Conservation (phyloP, 2,888 invertebrate species). For the Antheraea assamensis region DNA sequence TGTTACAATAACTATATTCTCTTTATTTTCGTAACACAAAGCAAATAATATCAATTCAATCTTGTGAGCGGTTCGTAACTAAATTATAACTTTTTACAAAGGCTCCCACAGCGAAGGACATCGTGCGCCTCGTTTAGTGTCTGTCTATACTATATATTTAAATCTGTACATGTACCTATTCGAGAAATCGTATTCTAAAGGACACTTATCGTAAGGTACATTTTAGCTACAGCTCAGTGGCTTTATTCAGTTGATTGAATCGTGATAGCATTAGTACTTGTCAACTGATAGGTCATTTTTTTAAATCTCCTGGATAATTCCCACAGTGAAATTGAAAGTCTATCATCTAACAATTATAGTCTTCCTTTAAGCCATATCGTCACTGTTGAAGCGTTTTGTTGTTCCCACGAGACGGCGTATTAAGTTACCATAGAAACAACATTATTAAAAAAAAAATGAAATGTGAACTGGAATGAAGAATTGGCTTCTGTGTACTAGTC, state of each 20-base stretch:
- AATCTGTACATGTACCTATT: not conserved
- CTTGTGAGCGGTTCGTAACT: not conserved
- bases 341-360: too few relatives aligned
- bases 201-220: not conserved
- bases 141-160: not conserved
- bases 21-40: not conserved
- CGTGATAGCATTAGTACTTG: not conserved
- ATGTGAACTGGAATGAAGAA: too few relatives aligned
- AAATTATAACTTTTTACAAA: constrained; percentile 3
- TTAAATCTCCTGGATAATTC: not conserved
- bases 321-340: too few relatives aligned
- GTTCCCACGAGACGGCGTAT: too few relatives aligned
- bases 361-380: too few relatives aligned
- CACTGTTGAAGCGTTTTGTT: too few relatives aligned
- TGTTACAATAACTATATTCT: not conserved
- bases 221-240: not conserved
- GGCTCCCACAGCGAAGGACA: not conserved
- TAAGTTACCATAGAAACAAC: too few relatives aligned
- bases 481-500: too few relatives aligned
- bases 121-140: not conserved
- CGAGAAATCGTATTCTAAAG: not conserved
- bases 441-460: too few relatives aligned
- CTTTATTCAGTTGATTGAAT: not conserved
- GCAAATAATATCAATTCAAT: not conserved
- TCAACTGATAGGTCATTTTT: not conserved